Conservation (phyloP, 2,797 vertebrate genomes). For the Phaenicophaeus curvirostris region DNA sequence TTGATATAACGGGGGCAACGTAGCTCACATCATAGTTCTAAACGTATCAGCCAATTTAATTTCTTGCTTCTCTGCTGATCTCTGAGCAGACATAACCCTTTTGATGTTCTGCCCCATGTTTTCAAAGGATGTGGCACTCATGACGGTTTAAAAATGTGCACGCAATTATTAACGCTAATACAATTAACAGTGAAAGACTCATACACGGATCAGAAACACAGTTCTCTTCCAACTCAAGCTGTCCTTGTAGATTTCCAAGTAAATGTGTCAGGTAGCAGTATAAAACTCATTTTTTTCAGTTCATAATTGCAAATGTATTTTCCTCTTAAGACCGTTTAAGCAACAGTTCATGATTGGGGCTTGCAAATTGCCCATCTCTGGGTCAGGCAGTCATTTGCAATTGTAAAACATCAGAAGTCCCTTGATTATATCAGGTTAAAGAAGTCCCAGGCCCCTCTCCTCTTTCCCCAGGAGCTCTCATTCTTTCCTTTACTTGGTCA, state of each 20-base stretch:
- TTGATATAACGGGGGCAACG: not conserved
- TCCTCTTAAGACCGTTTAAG: not conserved
- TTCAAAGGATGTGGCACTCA: conserved; percentile 21
- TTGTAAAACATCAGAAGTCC: not conserved
- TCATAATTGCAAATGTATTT: not conserved
- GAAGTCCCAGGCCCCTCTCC: not conserved
- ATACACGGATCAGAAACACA: not conserved
- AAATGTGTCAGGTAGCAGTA: conserved; percentile 21
- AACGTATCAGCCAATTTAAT: not conserved
- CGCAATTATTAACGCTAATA: conserved; percentile 13
- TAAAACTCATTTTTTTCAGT: conserved; percentile 9
- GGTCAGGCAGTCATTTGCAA: not conserved
- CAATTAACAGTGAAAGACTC: conserved; percentile 30
- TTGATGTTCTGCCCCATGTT: not conserved
- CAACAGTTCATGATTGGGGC: not conserved
- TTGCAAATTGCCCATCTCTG: not conserved
- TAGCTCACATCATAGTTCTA: not conserved
- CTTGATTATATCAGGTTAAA: conserved; percentile 2
- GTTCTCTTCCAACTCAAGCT: not conserved
- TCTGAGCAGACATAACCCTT: not conserved
- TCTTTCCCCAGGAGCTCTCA: not conserved
- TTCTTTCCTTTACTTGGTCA: not conserved
- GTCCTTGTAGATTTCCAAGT: not conserved
- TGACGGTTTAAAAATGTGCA: conserved; percentile 20
- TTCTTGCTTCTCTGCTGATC: conserved; percentile 16